These are phyloP conservation scores for Chymomyza procnemis DNA, from an alignment of 2,888 invertebrate species.

Conservation along the genomic window DNA sequence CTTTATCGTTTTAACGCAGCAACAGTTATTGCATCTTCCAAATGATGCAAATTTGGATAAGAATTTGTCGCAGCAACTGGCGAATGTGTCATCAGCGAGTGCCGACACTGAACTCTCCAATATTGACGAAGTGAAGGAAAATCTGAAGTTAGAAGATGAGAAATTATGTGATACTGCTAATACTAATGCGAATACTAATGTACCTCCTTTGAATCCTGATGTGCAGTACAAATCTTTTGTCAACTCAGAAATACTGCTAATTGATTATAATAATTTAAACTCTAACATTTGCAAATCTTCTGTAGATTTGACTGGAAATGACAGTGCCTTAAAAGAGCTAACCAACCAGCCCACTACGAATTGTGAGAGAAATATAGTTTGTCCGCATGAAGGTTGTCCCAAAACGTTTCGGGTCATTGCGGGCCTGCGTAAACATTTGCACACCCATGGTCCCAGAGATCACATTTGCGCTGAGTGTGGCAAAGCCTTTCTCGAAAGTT, in stretches of 20 bases:
- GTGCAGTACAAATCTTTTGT: background rate
- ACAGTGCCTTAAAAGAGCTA: slow-evolving; percentile 10
- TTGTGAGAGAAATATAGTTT: slow-evolving; percentile 81
- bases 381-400: slow-evolving; percentile 97
- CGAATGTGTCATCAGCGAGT: background rate
- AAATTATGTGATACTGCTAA: background rate
- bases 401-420: slow-evolving; percentile 99
- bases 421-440: slow-evolving; percentile 97
- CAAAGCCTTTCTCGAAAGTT: slow-evolving; percentile 98
- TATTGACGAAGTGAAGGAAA: slow-evolving; percentile 43
- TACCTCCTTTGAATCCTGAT: background rate
- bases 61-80: background rate
- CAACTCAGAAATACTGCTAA: background rate
- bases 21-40: background rate
- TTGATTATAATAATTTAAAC: slow-evolving; percentile 24
- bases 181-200: background rate
- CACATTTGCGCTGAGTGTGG: slow-evolving; percentile 99
- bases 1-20: background rate
- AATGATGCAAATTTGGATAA: background rate
- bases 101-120: background rate
- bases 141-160: background rate
- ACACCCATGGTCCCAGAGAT: slow-evolving; percentile 97
- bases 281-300: slow-evolving; percentile 5
- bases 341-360: slow-evolving; percentile 26
- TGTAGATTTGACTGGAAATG: background rate